Conservation (phyloP, 2,888 invertebrate genomes). For the Callimorpha dominula region DNA sequence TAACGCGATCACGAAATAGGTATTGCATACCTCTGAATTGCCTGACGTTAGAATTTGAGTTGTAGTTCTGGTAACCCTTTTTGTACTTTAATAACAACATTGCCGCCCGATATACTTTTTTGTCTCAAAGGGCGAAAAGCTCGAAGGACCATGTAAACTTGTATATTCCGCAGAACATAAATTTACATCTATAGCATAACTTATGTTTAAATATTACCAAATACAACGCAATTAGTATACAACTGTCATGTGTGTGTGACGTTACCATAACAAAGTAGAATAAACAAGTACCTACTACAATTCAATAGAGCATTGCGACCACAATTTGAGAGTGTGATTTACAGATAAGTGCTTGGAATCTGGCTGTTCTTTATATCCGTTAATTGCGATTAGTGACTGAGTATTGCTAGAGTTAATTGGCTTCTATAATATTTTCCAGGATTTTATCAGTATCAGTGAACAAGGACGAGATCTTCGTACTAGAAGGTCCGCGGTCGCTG, state of each 20-base stretch:
- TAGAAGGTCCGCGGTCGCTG: conserved; percentile 92
- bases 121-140: not conserved
- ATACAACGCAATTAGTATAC: not conserved
- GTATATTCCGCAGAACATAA: not conserved
- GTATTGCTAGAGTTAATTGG: not conserved
- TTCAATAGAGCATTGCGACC: not conserved
- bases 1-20: too few species aligned
- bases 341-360: too few species aligned
- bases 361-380: not conserved
- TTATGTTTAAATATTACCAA: not conserved
- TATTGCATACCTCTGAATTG: too few species aligned
- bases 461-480: conserved; percentile 92
- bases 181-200: not conserved
- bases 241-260: not conserved
- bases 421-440: conserved; percentile 60
- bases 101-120: not conserved
- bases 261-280: not conserved
- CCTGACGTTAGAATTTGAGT: too few species aligned
- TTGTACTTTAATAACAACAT: too few species aligned
- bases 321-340: not conserved
- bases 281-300: too few species aligned
- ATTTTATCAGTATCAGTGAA: conserved; percentile 87
- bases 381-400: not conserved
- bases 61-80: too few species aligned
- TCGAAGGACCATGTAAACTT: conserved; percentile 3